Conservation (phyloP, 2,113 vertebrate species). For the Pteropus alecto region DNA sequence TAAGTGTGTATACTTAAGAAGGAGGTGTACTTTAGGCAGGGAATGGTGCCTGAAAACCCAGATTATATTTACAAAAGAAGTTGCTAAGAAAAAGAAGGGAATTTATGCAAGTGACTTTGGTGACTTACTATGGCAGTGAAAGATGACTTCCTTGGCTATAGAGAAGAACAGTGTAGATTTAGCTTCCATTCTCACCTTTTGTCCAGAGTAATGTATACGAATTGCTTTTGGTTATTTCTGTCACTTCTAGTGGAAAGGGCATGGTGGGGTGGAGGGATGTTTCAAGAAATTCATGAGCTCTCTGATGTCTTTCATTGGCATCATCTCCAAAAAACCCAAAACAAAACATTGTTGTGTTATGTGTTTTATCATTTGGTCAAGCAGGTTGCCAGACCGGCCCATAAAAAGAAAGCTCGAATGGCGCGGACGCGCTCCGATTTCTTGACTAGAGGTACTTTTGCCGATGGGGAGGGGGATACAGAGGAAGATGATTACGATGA, state of each 20-base stretch:
- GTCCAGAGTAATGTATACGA: conserved; percentile 57
- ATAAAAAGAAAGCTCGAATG: conserved; percentile 99
- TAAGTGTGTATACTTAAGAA: neutral
- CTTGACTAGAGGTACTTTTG: conserved; percentile 95
- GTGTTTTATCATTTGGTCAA: conserved; percentile 88
- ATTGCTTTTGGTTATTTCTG: conserved; percentile 65
- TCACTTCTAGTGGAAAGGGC: conserved; percentile 41
- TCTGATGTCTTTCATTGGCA: conserved; percentile 50
- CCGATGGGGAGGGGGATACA: conserved; percentile 92
- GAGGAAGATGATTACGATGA: conserved; percentile 95
- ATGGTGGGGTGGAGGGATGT: conserved; percentile 15
- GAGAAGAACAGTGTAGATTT: conserved; percentile 20
- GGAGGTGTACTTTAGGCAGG: neutral
- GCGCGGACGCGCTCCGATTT: conserved; percentile 99
- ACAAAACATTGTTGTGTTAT: conserved; percentile 78
- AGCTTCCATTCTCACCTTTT: conserved; percentile 41
- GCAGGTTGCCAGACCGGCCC: conserved; percentile 89
- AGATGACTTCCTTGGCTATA: conserved; percentile 19
- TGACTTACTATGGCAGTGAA: neutral
- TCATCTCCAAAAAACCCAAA: conserved; percentile 72
- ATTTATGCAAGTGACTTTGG: conserved; percentile 27
- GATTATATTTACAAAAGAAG: neutral
- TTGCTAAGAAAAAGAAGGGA: conserved; percentile 37
- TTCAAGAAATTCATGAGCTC: conserved; percentile 62
- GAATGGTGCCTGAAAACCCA: conserved; percentile 29